Evolutionary conservation across 1,140 invertebrate species (phyloP).

Genomic region (Drosophila athabasca): DNA sequence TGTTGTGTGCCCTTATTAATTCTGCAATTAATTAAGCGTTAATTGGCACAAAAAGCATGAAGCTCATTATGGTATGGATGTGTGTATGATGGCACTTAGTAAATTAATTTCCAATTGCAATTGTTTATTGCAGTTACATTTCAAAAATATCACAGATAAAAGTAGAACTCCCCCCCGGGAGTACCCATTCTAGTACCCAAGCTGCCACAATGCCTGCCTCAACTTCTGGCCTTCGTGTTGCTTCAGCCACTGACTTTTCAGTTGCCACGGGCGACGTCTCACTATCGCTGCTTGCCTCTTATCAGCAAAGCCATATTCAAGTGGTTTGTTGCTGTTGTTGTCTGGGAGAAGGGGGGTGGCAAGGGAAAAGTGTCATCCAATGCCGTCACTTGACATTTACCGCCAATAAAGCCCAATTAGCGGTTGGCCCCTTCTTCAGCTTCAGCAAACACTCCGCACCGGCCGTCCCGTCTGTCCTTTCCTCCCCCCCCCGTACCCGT

Average conservation of each 20-base stretch:
- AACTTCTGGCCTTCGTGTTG: neutral
- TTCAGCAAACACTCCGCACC: too few species aligned
- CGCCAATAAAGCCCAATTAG: constrained; percentile 61
- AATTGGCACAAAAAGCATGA: constrained; percentile 68
- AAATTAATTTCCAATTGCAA: constrained; percentile 54
- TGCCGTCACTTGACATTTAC: constrained; percentile 55
- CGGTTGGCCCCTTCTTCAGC: constrained; percentile 16
- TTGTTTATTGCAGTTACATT: constrained; percentile 24
- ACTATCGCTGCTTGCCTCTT: constrained; percentile 9
- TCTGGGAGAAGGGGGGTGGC: constrained; percentile 7
- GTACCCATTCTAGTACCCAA: too few species aligned
- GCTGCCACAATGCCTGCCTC: too few species aligned
- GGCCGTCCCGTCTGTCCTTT: constrained; percentile 8
- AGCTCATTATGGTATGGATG: constrained; percentile 73
- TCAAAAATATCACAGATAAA: too few species aligned
- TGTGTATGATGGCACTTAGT: constrained; percentile 54
- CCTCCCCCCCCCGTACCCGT: neutral
- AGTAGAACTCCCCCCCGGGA: too few species aligned
- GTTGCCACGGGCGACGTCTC: constrained; percentile 30
- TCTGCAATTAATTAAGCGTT: constrained; percentile 76
- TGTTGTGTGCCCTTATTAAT: constrained; percentile 36
- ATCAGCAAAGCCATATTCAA: constrained; percentile 48
- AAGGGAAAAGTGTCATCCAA: constrained; percentile 40
- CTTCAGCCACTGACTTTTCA: neutral
- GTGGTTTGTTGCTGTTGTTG: constrained; percentile 43